These are phyloP conservation scores for Megalopta genalis DNA, from an alignment of 1,140 invertebrate genomes.

Conservation along the genomic window DNA sequence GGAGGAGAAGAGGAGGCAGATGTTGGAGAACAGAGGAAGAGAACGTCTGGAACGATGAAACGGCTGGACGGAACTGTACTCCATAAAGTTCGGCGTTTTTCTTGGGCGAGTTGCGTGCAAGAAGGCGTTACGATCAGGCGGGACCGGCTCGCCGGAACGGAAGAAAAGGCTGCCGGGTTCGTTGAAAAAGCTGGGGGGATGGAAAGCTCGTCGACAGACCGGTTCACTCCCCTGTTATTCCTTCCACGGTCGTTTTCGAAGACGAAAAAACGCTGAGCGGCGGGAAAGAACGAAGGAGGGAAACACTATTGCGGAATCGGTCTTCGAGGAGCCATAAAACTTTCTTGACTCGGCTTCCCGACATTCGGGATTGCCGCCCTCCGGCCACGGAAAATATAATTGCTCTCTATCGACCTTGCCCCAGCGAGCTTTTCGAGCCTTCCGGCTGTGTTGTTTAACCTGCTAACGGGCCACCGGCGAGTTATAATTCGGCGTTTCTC, in stretches of 20 bases:
- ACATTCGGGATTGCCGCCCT: background rate
- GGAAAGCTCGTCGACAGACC: background rate
- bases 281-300: background rate
- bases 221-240: conserved; percentile 4
- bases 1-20: background rate
- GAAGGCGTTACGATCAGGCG: conserved; percentile 19
- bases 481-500: background rate
- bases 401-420: background rate
- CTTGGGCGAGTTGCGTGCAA: conserved; percentile 12
- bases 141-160: no score
- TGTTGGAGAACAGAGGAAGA: no score
- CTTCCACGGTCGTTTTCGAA: background rate
- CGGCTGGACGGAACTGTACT: conserved; percentile 11
- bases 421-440: background rate
- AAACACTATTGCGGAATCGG: background rate
- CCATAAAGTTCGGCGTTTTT: conserved; percentile 24
- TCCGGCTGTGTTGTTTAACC: background rate
- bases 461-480: background rate
- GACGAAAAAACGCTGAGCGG: no score
- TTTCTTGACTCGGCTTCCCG: background rate
- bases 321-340: conserved; percentile 34
- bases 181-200: background rate
- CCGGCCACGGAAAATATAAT: background rate
- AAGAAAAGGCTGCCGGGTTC: background rate
- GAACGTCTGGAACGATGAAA: background rate